Evolutionary conservation across 2,113 vertebrate species (phyloP).

Genomic region (Sprattus sprattus): DNA sequence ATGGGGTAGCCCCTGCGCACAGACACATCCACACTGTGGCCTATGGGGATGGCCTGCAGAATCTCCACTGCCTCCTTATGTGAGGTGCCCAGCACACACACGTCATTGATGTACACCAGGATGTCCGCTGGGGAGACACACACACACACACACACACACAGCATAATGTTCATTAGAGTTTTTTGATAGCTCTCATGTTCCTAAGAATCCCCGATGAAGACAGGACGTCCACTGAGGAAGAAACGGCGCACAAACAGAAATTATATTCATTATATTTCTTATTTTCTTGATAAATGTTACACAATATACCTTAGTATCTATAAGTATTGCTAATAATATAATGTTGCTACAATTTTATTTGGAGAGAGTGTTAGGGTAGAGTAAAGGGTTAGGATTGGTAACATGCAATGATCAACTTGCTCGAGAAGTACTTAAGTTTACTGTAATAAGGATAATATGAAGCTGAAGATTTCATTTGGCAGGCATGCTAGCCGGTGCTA

Average conservation of each 20-base stretch:
- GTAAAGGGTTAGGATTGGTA: too few species aligned
- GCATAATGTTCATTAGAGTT: too few species aligned
- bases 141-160: background rate
- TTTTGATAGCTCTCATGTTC: background rate
- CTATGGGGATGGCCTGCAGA: constrained; percentile 70
- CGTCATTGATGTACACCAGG: constrained; percentile 72
- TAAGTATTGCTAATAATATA: too few species aligned
- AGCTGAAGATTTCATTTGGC: background rate
- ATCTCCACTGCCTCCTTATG: constrained; percentile 75
- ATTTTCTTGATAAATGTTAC: too few species aligned
- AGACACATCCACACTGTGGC: constrained; percentile 72
- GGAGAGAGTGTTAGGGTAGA: too few species aligned
- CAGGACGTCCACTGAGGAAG: background rate
- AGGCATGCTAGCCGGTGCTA: background rate
- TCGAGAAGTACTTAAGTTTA: too few species aligned
- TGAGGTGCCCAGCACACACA: constrained; percentile 72
- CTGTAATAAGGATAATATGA: too few species aligned
- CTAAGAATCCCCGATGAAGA: background rate
- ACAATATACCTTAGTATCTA: too few species aligned
- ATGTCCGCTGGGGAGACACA: constrained; percentile 64
- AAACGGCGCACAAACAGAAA: background rate
- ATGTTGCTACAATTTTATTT: too few species aligned
- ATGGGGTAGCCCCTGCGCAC: constrained; percentile 75
- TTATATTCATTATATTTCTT: background rate
- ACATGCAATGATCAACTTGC: too few species aligned